phyloP scores from a whole-genome alignment of 2,888 invertebrate genomes.

The Machimus rusticus region DNA sequence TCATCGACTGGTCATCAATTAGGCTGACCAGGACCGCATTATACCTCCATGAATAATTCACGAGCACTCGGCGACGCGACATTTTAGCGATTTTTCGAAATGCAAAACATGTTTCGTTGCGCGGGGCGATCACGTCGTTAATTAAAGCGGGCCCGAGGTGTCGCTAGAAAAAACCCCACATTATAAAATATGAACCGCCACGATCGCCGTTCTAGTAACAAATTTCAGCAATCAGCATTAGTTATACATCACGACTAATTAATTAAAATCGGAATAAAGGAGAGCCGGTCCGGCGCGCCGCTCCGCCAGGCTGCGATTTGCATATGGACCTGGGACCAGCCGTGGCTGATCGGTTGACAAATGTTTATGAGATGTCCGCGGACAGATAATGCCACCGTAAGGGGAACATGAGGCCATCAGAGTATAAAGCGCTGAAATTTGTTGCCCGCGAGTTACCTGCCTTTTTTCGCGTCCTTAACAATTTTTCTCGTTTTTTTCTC shows the following conservation, averaged over 20 bases:
- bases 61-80: background rate
- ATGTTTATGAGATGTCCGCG: conserved; percentile 38
- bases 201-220: conserved; percentile 20
- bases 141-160: conserved; percentile 20
- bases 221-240: conserved; percentile 41
- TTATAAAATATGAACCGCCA: conserved; percentile 12
- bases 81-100: conserved; percentile 22
- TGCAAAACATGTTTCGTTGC: conserved; percentile 31
- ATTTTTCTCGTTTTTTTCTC: background rate
- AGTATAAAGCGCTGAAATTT: conserved; percentile 21
- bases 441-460: background rate
- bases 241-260: conserved; percentile 44
- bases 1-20: conserved; percentile 42
- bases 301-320: conserved; percentile 4
- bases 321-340: background rate
- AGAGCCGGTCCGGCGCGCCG: background rate
- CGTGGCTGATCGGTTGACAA: conserved; percentile 31
- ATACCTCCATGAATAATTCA: conserved; percentile 33
- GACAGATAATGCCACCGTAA: conserved; percentile 40
- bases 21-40: conserved; percentile 15
- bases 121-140: conserved; percentile 22
- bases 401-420: conserved; percentile 15
- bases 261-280: conserved; percentile 23
- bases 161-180: background rate
- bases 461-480: background rate